Evolutionary conservation across 2,888 invertebrate genomes (phyloP), one percentile per base, ranked within the genome.

Genomic region (Ormyrus labotus): DNA sequence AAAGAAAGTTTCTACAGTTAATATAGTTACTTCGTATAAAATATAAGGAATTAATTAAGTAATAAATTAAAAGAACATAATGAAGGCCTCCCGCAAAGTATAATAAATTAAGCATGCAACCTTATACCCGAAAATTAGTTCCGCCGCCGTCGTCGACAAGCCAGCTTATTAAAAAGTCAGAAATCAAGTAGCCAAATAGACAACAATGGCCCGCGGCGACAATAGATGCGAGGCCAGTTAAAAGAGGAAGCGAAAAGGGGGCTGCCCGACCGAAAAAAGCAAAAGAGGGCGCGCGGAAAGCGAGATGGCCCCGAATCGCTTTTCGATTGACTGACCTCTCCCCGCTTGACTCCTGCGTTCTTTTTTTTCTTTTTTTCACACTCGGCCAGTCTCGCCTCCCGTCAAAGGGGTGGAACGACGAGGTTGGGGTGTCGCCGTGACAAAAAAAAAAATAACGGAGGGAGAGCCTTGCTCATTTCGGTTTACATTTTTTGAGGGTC

Each of bases 321-420:
- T 85, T 86, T 86, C 87, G 85, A 88, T 87, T 85, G 85, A 86
- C 85, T 83, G 84, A 82, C 74, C 79, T 76, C 79, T 76, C 78
- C 78, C 73, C 82, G 67, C 67, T 63, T 34, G 19, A 48, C 19
- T 50, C 55, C 58, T 47, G 10, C 51, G 10, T 34, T 53, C 5
- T 63, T 61, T 64, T 55, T 60, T 57, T 48, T 13, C 19, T 48
- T 13, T 69, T 67, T 10, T 5, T 53, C 55, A 34, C 5, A 9
- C 34, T 11, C 55, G 19, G 10, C 45, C 58, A 58, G 34, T 75
- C n/a, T 75, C n/a, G 9, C 13, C 5, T 19, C 65, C 53, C 19
- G 58, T 13, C 64, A 73, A 72, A 71, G 76, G 71, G 71, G 70
- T 75, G 74, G 50, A 60, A 7, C 47, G 51, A 50, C 5, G 53